Evolutionary conservation across 2,797 vertebrate genomes (phyloP).

Genomic region (Sciurus vulgaris): DNA sequence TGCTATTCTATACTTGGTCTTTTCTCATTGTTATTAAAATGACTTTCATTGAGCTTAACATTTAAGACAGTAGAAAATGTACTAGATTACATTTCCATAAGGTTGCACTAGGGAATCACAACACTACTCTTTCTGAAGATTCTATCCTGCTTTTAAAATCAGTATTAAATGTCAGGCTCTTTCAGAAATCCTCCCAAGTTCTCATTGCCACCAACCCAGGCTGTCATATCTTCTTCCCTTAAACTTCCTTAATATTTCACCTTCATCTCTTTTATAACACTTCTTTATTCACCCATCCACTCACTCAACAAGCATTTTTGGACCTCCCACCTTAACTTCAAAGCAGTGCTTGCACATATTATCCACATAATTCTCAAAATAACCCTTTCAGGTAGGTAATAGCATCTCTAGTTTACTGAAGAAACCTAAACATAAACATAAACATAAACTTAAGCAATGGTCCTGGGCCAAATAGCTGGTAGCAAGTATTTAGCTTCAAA

Average conservation of each 20-base stretch:
- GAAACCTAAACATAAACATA: neutral
- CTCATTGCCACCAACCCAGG: neutral
- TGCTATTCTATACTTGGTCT: neutral
- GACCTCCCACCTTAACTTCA: neutral
- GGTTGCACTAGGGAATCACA: neutral
- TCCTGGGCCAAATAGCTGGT: neutral
- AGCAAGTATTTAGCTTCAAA: neutral
- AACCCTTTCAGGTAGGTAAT: neutral
- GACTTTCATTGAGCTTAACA: neutral
- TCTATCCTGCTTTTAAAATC: slow-evolving; percentile 25
- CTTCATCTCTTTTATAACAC: neutral
- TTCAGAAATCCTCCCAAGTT: neutral
- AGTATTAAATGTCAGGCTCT: neutral
- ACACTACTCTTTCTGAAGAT: neutral
- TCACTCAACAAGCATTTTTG: neutral
- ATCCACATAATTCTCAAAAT: neutral
- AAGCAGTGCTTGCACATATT: neutral
- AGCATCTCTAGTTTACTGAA: neutral
- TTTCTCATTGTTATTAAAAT: slow-evolving; percentile 6
- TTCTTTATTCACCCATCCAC: neutral
- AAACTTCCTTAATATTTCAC: neutral
- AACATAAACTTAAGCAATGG: neutral
- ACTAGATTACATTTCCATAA: neutral
- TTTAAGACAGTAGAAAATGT: neutral
- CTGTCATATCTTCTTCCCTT: neutral